Conservation (phyloP, 2,113 vertebrate species). For the Neopipo cinnamomea region DNA sequence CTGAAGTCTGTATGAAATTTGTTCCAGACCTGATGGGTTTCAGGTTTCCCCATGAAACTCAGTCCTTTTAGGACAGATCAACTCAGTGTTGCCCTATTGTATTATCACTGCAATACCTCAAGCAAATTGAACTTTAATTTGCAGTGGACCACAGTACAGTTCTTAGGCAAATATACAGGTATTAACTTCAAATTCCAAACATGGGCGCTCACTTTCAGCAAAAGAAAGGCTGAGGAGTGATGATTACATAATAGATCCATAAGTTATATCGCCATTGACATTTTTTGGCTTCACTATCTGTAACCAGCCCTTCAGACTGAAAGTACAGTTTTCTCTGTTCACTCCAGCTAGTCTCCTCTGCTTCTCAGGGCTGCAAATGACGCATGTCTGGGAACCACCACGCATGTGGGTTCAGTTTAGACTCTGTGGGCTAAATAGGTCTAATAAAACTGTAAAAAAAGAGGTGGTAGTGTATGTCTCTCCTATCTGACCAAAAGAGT, state of each 20-base stretch:
- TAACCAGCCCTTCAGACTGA: not conserved
- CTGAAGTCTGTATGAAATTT: not conserved
- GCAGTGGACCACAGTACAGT: not conserved
- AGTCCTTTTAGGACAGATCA: not conserved
- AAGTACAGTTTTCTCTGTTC: not conserved
- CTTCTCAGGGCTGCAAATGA: not conserved
- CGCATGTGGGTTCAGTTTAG: not conserved
- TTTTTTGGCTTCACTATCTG: not conserved
- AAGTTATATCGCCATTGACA: not conserved
- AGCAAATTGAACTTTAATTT: not conserved
- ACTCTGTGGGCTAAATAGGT: not conserved
- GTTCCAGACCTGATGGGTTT: not conserved
- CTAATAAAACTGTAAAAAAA: not conserved
- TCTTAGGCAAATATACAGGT: not conserved
- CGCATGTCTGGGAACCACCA: not conserved
- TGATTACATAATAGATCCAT: not conserved
- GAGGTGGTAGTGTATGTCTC: fast-evolving
- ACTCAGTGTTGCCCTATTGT: not conserved
- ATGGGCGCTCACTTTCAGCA: fast-evolving
- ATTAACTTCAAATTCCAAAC: not conserved
- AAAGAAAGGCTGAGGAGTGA: not conserved
- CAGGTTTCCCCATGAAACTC: not conserved
- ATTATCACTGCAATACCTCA: not conserved
- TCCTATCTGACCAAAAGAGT: not conserved
- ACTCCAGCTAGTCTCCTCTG: not conserved